Base-by-base conservation (phyloP, 1,140 invertebrate species). In the Bombus huntii region DNA sequence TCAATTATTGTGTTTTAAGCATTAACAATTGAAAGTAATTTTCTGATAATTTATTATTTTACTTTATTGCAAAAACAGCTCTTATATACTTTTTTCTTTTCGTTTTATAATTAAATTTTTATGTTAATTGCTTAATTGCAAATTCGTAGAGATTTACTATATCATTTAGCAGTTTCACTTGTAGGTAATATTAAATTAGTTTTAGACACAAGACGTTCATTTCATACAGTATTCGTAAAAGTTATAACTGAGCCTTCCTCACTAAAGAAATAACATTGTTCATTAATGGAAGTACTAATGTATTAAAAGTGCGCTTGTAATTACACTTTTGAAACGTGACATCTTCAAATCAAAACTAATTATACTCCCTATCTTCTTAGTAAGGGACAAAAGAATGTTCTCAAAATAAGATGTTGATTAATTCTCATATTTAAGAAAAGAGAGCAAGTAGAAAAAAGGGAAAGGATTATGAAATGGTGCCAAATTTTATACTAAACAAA, bases 401-500 rank as follows among this genome's bases (percentile, higher is more conserved):
- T 77, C 39, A 47, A 71, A 31, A 80, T 71, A 42, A 78, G 34
- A 75, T 39, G 47, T 70, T 57, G 65, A 62, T 83, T 57, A 73
- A 70, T 83, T 53, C 25, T 53, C 39, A 39, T 62, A 28, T 66
- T 66, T 31, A 66, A 66, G 31, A 66, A 34, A 66, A 66, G 6
- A 34, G 59, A 44, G 31, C 42, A 76, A 68, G n/a, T n/a, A 62
- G 59, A 12, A 62, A 62, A 62, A 12, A 62, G 59, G 4, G 73
- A 85, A 13, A 31, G 13, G 65, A 39, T 70, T 68, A 44, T 37
- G 80, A 77, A 81, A 82, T 42, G 89, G 91, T 92, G 91, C 91
- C 91, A 92, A 92, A 92, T 90, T 91, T 90, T 92, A 72, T 92
- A 91, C 78, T 71, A 59, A 91, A 87, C 34, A 22, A 84, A 37